These are phyloP conservation scores for Propithecus perrieri DNA, from an alignment of 2,797 vertebrate species.

Conservation along the genomic window DNA sequence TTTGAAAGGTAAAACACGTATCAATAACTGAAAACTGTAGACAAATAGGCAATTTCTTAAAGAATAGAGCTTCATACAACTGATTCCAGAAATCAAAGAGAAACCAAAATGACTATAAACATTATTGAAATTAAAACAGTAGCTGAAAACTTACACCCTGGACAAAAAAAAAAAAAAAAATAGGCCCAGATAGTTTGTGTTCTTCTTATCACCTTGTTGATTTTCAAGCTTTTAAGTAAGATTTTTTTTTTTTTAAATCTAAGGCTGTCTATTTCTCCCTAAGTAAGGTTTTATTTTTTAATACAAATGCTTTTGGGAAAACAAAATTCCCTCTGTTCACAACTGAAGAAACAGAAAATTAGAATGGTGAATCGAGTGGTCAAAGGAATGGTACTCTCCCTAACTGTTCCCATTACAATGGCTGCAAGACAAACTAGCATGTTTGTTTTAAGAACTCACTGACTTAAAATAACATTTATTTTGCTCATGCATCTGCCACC, in stretches of 20 bases:
- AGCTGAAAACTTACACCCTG: not conserved
- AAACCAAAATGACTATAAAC: not conserved
- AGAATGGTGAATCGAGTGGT: not conserved
- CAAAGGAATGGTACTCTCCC: no score
- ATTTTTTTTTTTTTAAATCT: not conserved
- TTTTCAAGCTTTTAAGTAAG: constrained; percentile 3
- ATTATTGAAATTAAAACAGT: not conserved
- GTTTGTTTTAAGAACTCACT: not conserved
- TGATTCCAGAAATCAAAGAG: not conserved
- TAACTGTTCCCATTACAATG: not conserved
- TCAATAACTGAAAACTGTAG: not conserved
- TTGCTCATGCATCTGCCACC: not conserved
- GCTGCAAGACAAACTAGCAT: not conserved
- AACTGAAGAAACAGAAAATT: not conserved
- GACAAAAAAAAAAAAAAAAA: not conserved
- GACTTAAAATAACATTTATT: not conserved
- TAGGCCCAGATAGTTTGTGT: not conserved
- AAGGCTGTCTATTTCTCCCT: not conserved
- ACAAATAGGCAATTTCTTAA: not conserved
- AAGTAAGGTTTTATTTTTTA: not conserved
- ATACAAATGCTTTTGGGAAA: not conserved
- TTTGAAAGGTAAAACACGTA: not conserved
- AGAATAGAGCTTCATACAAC: not conserved
- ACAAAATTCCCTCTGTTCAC: not conserved
- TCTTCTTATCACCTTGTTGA: not conserved